Evolutionary conservation across 2,888 invertebrate genomes (phyloP), one percentile per base, ranked within the genome.

Genomic region (Eulithis prunata): DNA sequence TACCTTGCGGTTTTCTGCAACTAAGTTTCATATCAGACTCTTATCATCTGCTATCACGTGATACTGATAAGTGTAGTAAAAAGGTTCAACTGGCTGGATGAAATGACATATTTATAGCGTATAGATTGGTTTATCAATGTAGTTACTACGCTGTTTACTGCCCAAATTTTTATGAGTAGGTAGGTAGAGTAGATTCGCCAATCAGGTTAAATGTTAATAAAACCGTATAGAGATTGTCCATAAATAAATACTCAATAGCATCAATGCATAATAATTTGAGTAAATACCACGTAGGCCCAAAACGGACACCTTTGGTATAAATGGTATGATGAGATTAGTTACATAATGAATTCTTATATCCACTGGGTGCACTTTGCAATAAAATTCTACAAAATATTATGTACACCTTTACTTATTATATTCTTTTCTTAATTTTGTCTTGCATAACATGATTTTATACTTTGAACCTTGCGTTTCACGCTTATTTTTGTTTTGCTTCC

Each of bases 11-110:
- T 56, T 45, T 47, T 60, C 14, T 36, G 36, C 53, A 53, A 36
- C 36, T 12, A 14, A 14, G 45, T 54, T 28, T 21, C 6, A 46
- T 53, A 64, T 68, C 64, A 61, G 13, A 36, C 21, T 58, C 49
- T 45, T 68, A 68, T 68, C 68, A 55, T 10, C 11, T n/a, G 52
- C 53, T 68, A 68, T 64, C 67, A 64, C 49, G 45, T 51, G 28
- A 64, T 49, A 43, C 60, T 54, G 63, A 64, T 64, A 64, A 46
- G 13, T 14, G 36, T 36, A 51, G 43, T 47, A 51, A 62, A 21
- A 57, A 53, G 56, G 55, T 57, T 47, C 36, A 60, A 55, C 36
- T 47, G 38, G 51, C 57, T 54, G 38, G 36, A 46, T 51, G 52
- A 36, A 62, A 57, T 56, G 51, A 43, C 32, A 38, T 55, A 51